Base-by-base conservation (phyloP, 2,113 vertebrate genomes). In the Hydrolagus affinis region DNA sequence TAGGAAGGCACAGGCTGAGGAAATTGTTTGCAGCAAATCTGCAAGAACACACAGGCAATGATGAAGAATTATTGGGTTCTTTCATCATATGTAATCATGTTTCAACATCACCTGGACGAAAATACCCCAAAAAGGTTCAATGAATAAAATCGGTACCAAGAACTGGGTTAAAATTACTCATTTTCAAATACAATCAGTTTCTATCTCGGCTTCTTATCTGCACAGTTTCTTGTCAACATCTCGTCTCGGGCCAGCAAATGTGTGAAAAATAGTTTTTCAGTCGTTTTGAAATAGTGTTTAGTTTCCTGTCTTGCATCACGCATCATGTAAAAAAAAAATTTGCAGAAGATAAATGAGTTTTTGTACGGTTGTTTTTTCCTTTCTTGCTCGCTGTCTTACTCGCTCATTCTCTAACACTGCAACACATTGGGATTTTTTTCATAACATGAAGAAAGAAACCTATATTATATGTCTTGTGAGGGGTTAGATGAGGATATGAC, bases 291-390 rank as follows among this genome's bases (percentile, higher is more conserved):
- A 0, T 28, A 23, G 44, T 78, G 75, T 57, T 75, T 44, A 11
- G 59, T 77, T 77, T 77, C 75, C 57, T 80, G 76, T 15, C 23
- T 64, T 80, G 23, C 23, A 64, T 12, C 59, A 80, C 25, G 15
- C n/a, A 25, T 25, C 76, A 60, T 15, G n/a, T n/a, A n/a, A n/a
- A 25, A 28, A 21, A 64, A 8, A 60, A 44, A 64, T 62, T 62
- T 25, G 59, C 76, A 80, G 15, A 62, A 75, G 73, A 75, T 75
- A 75, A 75, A 75, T 75, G 56, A 10, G 9, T 75, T 56, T 75
- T 44, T 44, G 1, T 44, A 44, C 44, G 14, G 9, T 64, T 62
- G 57, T 15, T 62, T 64, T 44, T 80, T 17, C 59, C 23, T 64
- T 28, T 73, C 25, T 28, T 56, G 10, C 12, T 28, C 74, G 10